A percentile compares a stretch with the other conserved stretches of the same genome.
These are phyloP conservation scores for Drosophila ogumai DNA, from an alignment of 1,140 invertebrate species.

Conservation along the genomic window DNA sequence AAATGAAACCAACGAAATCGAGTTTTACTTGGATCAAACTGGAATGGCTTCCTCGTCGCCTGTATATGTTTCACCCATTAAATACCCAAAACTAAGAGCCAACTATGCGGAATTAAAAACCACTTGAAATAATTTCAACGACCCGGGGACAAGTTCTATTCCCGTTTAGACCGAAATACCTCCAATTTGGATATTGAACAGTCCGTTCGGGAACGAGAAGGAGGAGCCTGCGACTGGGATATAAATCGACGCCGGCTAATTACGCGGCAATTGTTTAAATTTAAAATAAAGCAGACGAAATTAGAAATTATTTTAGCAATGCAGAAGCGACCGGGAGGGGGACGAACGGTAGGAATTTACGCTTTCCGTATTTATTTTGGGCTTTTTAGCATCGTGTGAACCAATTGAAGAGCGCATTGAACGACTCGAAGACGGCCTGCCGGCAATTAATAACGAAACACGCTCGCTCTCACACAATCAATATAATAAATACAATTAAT, in stretches of 20 bases:
- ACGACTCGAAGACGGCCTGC: conserved; percentile 17
- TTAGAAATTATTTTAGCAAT: conserved; percentile 61
- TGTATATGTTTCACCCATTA: conserved; percentile 11
- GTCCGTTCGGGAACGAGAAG: not conserved
- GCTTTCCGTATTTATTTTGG: conserved; percentile 66
- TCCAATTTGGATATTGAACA: conserved; percentile 13
- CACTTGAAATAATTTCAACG: conserved; percentile 51
- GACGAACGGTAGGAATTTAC: conserved; percentile 32
- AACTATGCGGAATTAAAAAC: conserved; percentile 71
- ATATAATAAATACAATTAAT: conserved; percentile 63
- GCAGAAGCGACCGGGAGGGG: conserved; percentile 12
- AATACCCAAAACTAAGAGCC: conserved; percentile 7
- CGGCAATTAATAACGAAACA: conserved; percentile 61
- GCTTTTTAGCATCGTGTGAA: conserved; percentile 61
- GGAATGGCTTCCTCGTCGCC: conserved; percentile 18
- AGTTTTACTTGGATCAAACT: not conserved
- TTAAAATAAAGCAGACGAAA: conserved; percentile 45
- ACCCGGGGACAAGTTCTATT: conserved; percentile 54
- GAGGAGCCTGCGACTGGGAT: conserved; percentile 6
- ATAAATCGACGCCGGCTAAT: conserved; percentile 51
- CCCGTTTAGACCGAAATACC: conserved; percentile 9
- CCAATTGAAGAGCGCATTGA: conserved; percentile 48
- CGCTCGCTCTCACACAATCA: conserved; percentile 35
- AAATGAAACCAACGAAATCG: not conserved
- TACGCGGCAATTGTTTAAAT: conserved; percentile 69